Evolutionary conservation across 2,797 vertebrate genomes (phyloP).

Genomic region (Fistularia tabacaria): DNA sequence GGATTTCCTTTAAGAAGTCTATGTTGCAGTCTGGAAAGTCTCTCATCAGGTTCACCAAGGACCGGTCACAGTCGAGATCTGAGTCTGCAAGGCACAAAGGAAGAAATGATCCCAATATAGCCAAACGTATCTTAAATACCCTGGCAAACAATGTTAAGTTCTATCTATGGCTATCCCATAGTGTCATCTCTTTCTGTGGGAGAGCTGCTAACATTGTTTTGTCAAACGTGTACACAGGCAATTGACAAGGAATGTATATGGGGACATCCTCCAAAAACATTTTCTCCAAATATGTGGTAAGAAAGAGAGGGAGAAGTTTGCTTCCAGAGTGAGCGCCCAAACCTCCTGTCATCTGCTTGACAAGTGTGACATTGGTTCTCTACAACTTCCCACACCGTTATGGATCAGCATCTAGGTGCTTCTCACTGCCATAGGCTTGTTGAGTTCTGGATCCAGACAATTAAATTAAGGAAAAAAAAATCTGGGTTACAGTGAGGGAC

Average conservation of each 20-base stretch:
- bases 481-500: neutral
- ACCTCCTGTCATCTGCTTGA: constrained; percentile 9
- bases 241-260: constrained; percentile 8
- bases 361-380: constrained; percentile 30
- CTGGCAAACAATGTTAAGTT: neutral
- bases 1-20: constrained; percentile 62
- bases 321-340: constrained; percentile 15
- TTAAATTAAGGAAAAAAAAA: neutral
- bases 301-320: constrained; percentile 26
- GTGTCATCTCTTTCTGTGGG: constrained; percentile 4
- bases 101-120: constrained; percentile 11
- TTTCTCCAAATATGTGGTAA: constrained; percentile 33
- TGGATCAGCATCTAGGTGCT: neutral
- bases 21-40: constrained; percentile 48
- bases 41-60: constrained; percentile 56
- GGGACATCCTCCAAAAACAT: neutral
- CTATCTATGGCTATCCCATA: neutral
- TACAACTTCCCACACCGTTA: constrained; percentile 29
- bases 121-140: constrained; percentile 3
- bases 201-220: neutral
- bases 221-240: constrained; percentile 5
- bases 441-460: neutral
- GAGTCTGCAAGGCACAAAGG: constrained; percentile 40
- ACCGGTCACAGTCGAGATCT: constrained; percentile 44
- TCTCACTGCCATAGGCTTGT: constrained; percentile 1